Conservation (phyloP, 2,888 invertebrate genomes). For the Autographa pulchrina region DNA sequence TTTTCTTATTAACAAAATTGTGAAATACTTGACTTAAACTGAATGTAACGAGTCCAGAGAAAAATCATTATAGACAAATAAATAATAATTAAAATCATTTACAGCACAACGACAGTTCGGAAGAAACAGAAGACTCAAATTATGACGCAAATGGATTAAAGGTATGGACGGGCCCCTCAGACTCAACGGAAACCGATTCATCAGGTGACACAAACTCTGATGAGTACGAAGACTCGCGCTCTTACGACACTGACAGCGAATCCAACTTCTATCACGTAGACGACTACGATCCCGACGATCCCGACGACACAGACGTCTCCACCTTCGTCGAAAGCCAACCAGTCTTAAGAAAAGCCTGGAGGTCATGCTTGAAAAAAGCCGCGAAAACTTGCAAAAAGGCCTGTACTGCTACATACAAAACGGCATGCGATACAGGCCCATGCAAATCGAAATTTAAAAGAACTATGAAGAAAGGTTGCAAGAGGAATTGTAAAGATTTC, state of each 20-base stretch:
- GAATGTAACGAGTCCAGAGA: too few species aligned
- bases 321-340: not conserved
- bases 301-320: not conserved
- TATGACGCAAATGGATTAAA: not conserved
- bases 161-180: not conserved
- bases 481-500: conserved; percentile 59
- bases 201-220: conserved; percentile 39
- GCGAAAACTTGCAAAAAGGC: conserved; percentile 28
- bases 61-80: too few species aligned
- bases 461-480: conserved; percentile 65
- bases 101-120: not conserved
- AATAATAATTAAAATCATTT: not conserved
- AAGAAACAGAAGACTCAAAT: not conserved
- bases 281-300: conserved; percentile 16
- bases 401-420: conserved; percentile 18
- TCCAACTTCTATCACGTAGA: conserved; percentile 32
- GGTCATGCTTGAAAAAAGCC: conserved; percentile 22
- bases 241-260: conserved; percentile 21
- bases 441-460: conserved; percentile 23
- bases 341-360: conserved; percentile 31
- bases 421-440: not conserved
- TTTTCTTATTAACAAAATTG: too few species aligned
- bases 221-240: too few species aligned
- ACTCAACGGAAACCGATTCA: conserved; percentile 9
- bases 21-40: too few species aligned